Base-by-base conservation (phyloP, 1,140 invertebrate species). In the Nasonia giraulti region DNA sequence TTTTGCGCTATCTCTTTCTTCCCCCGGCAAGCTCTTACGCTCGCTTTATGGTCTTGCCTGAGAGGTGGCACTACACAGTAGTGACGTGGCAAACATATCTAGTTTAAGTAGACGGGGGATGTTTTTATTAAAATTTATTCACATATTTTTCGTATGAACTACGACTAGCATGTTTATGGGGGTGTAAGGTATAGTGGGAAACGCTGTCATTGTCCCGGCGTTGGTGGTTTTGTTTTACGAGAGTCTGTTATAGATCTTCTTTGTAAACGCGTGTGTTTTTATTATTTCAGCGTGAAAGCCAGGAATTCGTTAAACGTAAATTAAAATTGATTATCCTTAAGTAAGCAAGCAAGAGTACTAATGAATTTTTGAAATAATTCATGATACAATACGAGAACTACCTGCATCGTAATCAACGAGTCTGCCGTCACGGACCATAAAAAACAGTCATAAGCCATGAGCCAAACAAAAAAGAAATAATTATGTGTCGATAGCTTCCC, bases 111-210 rank as follows among this genome's bases (percentile, higher is more conserved):
- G 14, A 62, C 68, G 17, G 23, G 23, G 23, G 17, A 27, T 69
- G 68, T 17, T 71, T n/a, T 71, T 71, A 71, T 71, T 71, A 71
- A 71, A 71, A 71, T 71, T 71, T 71, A 71, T 71, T 33, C 14
- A 17, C 68, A 27, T 71, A 33, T 27, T 71, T 71, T 71, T 33
- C 23, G 68, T 71, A 33, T 33, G 68, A 71, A 33, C 55, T 62
- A 71, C 10, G 68, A 33, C 27, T 71, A 17, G 10, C n/a, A 27
- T 71, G 68, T 71, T 71, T 71, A 71, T 33, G 27, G 31, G 2
- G 27, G 27, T 11, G 20, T 62, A 62, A 62, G 17, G 20, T 62
- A 71, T 33, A 27, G 68, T 31, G 68, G 68, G 10, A 11, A 71
- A 71, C 31, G 10, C 68, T 71, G 68, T 33, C 68, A 71, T 71